phyloP scores from a whole-genome alignment of 2,888 invertebrate species.

The Xestoiulus laeticollis region DNA sequence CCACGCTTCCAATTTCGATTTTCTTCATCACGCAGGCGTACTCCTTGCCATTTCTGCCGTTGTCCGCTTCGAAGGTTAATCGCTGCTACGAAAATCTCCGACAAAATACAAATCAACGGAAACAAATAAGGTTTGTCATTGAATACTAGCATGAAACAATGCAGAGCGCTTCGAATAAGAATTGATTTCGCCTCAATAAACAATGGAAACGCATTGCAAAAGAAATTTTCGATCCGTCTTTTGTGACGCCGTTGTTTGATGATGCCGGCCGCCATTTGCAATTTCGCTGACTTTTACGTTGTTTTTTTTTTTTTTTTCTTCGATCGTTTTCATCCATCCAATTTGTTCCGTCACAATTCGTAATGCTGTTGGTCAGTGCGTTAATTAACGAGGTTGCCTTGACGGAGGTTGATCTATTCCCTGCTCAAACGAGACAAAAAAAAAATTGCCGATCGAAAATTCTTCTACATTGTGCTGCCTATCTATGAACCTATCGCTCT shows the following conservation, averaged over 20 bases:
- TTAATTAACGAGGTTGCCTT: conserved; percentile 21
- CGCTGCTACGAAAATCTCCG: neutral
- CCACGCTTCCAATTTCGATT: neutral
- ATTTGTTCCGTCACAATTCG: neutral
- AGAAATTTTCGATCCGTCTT: conserved; percentile 34
- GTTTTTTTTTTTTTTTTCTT: neutral
- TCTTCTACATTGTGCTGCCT: neutral
- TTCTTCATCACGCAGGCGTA: neutral
- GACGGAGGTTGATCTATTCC: neutral
- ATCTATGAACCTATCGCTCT: neutral
- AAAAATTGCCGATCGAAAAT: conserved; percentile 35
- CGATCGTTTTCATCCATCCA: neutral
- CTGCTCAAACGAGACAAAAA: neutral
- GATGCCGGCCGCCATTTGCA: conserved; percentile 43
- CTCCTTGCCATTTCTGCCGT: neutral
- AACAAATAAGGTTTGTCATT: conserved; percentile 45
- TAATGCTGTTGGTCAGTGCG: neutral
- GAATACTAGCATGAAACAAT: conserved; percentile 29
- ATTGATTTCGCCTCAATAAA: neutral
- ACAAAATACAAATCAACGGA: neutral
- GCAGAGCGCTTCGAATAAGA: conserved; percentile 13
- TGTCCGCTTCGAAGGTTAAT: neutral
- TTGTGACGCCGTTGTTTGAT: neutral
- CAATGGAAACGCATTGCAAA: conserved; percentile 19
- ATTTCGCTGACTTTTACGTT: neutral